Evolutionary conservation across 1,140 invertebrate genomes (phyloP).

Genomic region (Pteromalus puparum): DNA sequence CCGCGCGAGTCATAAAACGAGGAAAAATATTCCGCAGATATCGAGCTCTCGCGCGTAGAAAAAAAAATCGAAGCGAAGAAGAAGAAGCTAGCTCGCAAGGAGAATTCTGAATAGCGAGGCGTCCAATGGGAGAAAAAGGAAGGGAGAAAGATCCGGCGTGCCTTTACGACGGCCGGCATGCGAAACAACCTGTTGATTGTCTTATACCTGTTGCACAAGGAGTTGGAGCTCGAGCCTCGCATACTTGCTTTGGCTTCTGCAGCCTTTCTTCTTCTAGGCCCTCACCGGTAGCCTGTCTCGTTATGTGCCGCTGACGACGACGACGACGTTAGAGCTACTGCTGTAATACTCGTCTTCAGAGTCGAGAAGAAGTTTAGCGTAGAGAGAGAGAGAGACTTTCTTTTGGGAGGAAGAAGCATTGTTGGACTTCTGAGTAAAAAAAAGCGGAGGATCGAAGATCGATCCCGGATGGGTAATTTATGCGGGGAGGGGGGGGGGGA

Average conservation of each 20-base stretch:
- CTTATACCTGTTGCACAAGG: constrained; percentile 68
- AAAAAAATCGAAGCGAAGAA: constrained; percentile 33
- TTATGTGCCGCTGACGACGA: constrained; percentile 41
- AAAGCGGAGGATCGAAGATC: not conserved
- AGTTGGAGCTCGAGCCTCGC: constrained; percentile 58
- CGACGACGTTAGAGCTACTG: constrained; percentile 9
- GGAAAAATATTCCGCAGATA: constrained; percentile 43
- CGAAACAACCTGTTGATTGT: constrained; percentile 71
- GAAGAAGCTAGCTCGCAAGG: constrained; percentile 39
- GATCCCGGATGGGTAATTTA: constrained; percentile 38
- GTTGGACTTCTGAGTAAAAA: constrained; percentile 22
- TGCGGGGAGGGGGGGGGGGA: not conserved
- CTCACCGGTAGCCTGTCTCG: constrained; percentile 21
- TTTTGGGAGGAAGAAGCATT: not conserved
- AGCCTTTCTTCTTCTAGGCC: constrained; percentile 50
- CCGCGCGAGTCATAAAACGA: constrained; percentile 41
- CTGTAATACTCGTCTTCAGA: not conserved
- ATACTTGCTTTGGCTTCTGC: constrained; percentile 54
- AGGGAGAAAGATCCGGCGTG: constrained; percentile 53
- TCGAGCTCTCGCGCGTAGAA: constrained; percentile 22
- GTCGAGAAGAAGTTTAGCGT: too few species aligned
- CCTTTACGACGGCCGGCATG: constrained; percentile 64
- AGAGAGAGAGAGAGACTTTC: too few species aligned
- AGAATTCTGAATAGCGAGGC: constrained; percentile 50
- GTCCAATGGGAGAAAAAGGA: constrained; percentile 48